phyloP scores from a whole-genome alignment of 2,113 vertebrate genomes.

The Poicephalus meyeri region DNA sequence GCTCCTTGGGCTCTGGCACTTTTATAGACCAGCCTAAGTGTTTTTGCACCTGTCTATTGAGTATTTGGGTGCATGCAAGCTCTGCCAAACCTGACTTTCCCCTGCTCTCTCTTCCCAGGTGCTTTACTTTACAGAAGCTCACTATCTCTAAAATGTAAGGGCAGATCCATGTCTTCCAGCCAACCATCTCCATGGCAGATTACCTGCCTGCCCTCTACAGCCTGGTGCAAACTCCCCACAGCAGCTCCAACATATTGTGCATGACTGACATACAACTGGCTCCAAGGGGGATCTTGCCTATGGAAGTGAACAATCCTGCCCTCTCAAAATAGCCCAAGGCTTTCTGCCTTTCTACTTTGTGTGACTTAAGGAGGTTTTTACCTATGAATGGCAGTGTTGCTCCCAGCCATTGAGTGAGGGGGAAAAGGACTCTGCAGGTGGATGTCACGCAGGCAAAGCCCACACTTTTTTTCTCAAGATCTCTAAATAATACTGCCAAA shows the following conservation, averaged over 20 bases:
- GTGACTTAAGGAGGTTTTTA: not conserved
- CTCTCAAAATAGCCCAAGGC: not conserved
- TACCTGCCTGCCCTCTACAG: not conserved
- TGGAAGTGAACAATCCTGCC: not conserved
- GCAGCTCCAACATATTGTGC: not conserved
- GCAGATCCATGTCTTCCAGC: not conserved
- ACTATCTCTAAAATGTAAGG: not conserved
- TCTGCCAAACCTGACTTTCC: not conserved
- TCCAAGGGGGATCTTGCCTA: not conserved
- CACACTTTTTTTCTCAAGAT: not conserved
- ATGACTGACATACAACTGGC: rapidly evolving
- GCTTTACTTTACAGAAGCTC: not conserved
- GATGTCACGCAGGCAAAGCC: not conserved
- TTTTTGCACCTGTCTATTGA: not conserved
- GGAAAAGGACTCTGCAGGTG: not conserved
- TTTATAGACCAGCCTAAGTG: not conserved
- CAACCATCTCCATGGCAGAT: not conserved
- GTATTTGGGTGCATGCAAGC: not conserved
- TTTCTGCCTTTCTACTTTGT: not conserved
- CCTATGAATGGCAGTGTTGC: not conserved
- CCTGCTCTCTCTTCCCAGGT: not conserved
- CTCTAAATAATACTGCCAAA: not conserved
- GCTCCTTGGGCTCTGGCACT: not conserved
- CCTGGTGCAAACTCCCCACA: not conserved
- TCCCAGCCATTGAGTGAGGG: not conserved